Base-by-base conservation (phyloP, 2,888 invertebrate species). In the Silvanus unidentatus region DNA sequence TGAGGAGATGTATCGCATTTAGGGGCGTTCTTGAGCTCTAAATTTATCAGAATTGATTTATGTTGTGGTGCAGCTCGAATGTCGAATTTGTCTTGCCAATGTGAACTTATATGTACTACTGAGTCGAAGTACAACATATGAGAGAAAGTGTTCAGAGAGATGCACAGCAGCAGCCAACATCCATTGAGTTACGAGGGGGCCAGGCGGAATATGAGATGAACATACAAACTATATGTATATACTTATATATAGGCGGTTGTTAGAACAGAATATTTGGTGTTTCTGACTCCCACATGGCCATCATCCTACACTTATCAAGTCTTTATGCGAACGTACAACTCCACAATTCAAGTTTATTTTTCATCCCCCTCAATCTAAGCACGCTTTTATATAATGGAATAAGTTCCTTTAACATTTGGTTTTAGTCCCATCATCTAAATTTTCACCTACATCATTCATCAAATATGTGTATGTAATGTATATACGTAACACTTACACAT, bases 1-100 rank as follows among this genome's bases (percentile, higher is more conserved):
- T 22, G 8, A 22, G 8, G 8, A 22, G 22, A 22, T 5, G 4
- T 22, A 22, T 5, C 22, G 3, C 8, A 22, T 22, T 15, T 37
- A n/a, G 37, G 37, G 37, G 37, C 37, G 37, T 37, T 37, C 14
- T 12, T 32, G 16, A 37, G 37, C 37, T 9, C 37, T 16, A 37
- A 37, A 37, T 37, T 37, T 37, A 37, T 37, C 14, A 16, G 37
- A 37, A 37, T 37, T 37, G 37, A 37, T 37, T 37, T 37, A 37
- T 37, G 37, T 12, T 16, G 32, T 9, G 32, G 32, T 32, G 14
- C n/a, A 37, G 37, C 6, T 37, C 15, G 15, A n/a, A 37, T 37
- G 37, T 16, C 37, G 16, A 37, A 37, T 37, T 37, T 37, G 37
- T 32, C 32, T 32, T 32, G 32, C 32, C n/a, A 32, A n/a, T 32